Conservation (phyloP, 2,888 invertebrate species). For the Yponomeuta cagnagella region DNA sequence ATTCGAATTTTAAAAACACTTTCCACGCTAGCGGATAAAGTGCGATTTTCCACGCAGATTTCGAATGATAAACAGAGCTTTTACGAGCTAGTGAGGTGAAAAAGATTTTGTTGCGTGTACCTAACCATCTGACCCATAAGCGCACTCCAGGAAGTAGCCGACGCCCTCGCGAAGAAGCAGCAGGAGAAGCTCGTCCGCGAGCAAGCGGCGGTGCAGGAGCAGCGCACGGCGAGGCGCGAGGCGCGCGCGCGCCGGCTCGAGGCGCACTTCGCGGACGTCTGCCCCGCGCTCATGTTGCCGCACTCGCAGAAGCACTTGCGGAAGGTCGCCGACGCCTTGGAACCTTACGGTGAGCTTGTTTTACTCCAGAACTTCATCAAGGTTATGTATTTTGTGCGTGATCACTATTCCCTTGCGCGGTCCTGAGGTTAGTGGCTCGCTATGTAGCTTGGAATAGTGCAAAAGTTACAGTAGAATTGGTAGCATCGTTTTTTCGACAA, state of each 20-base stretch:
- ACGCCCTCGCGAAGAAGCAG: slow-evolving; percentile 44
- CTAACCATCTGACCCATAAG: neutral
- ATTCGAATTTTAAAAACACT: too few relatives aligned
- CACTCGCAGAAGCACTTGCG: slow-evolving; percentile 65
- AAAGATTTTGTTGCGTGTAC: too few relatives aligned
- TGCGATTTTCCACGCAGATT: too few relatives aligned
- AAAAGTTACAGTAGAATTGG: too few relatives aligned
- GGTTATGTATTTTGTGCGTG: neutral
- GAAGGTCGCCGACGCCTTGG: slow-evolving; percentile 55
- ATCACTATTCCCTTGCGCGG: too few relatives aligned
- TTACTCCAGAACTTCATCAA: neutral
- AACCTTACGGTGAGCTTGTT: slow-evolving; percentile 42
- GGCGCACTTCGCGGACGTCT: slow-evolving; percentile 63
- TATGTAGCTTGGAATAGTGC: too few relatives aligned
- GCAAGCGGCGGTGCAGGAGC: slow-evolving; percentile 57
- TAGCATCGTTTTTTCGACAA: too few relatives aligned
- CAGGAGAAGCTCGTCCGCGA: slow-evolving; percentile 47
- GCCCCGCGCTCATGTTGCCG: slow-evolving; percentile 70
- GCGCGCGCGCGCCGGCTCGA: slow-evolving; percentile 69
- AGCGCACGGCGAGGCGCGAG: slow-evolving; percentile 62
- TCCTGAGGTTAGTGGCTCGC: too few relatives aligned
- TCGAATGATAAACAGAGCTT: too few relatives aligned
- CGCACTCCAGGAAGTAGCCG: neutral
- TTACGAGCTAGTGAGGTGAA: too few relatives aligned
- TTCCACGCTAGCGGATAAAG: too few relatives aligned